Base-by-base conservation (phyloP, 2,888 invertebrate species). In the Phasia obesa region DNA sequence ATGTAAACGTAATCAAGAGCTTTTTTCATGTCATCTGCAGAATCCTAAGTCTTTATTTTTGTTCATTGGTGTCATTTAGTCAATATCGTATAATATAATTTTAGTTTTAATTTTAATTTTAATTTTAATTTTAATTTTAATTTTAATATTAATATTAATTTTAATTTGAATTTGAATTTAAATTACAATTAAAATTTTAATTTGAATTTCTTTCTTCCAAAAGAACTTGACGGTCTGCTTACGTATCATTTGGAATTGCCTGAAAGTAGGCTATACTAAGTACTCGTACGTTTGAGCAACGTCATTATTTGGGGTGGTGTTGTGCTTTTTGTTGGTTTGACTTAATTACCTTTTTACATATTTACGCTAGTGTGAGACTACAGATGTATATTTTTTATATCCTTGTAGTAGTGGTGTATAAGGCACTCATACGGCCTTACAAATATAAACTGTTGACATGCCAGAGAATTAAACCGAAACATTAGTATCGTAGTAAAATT, bases 201-300 rank as follows among this genome's bases (percentile, higher is more conserved):
- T 31, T 6, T 31, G 31, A 6, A 1, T 31, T 57, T 31, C 31
- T 44, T 42, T 9, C n/a, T n/a, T n/a, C n/a, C n/a, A 2, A 62
- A 38, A 51, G 1, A 6, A 38, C 42, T 53, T n/a, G 15, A 53
- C 4, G 0, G 2, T 0, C 74, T 38, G 31, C 13, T 21, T 4
- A 17, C 55, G 42, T 64, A 35, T 2, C 0, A 35, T 15, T 25
- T 44, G 13, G 19, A 5, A 15, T 21, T 47, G 65, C 65, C 74
- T 57, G 35, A 65, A 75, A 57, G 65, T 5, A 75, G 47, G 64
- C 55, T 47, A 67, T 17, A 47, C 59, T 5, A 31, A 23, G 7
- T 47, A n/a, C 62, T 67, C 42, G 19, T 73, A 44, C 59, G 65
- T 65, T 71, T 71, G 71, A 73, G 71, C 71, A 78, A 78, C 78